Conservation (phyloP, 2,113 vertebrate genomes). For the Nerophis ophidion region DNA sequence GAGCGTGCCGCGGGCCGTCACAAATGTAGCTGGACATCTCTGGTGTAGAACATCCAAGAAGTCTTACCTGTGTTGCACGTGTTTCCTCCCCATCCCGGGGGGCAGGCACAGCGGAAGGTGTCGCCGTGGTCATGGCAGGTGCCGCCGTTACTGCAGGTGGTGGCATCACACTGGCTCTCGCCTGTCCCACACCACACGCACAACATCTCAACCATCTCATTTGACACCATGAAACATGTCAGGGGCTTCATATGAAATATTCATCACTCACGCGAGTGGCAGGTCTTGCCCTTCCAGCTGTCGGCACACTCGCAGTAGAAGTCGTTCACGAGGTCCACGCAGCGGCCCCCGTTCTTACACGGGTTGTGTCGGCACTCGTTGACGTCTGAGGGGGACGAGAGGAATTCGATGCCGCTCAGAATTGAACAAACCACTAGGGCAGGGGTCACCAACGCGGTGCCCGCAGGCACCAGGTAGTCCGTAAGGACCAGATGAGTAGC, state of each 20-base stretch:
- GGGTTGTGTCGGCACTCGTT: slow-evolving; percentile 91
- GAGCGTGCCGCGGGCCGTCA: no score
- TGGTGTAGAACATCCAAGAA: neutral
- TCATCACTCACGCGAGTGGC: slow-evolving; percentile 87
- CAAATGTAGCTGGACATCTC: no score
- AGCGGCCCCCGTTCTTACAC: slow-evolving; percentile 87
- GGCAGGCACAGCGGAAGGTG: slow-evolving; percentile 85
- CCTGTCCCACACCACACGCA: slow-evolving; percentile 56
- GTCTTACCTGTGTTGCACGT: slow-evolving; percentile 84
- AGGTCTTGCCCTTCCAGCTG: slow-evolving; percentile 97
- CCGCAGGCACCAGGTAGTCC: no score
- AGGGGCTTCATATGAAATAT: neutral
- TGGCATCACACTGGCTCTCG: slow-evolving; percentile 87
- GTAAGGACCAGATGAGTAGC: no score
- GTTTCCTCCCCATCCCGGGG: slow-evolving; percentile 85
- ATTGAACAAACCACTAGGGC: neutral
- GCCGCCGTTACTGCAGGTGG: slow-evolving; percentile 91
- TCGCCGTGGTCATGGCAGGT: slow-evolving; percentile 90
- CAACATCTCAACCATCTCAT: neutral
- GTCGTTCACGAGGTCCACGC: slow-evolving; percentile 88
- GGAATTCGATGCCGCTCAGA: neutral
- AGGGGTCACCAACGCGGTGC: no score
- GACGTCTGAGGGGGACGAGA: slow-evolving; percentile 72
- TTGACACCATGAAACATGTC: neutral
- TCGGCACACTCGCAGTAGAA: slow-evolving; percentile 88